A percentile compares a stretch with the other conserved stretches of the same genome.
Evolutionary conservation across 2,797 vertebrate genomes (phyloP).

Genomic region (Diplodus sargus): DNA sequence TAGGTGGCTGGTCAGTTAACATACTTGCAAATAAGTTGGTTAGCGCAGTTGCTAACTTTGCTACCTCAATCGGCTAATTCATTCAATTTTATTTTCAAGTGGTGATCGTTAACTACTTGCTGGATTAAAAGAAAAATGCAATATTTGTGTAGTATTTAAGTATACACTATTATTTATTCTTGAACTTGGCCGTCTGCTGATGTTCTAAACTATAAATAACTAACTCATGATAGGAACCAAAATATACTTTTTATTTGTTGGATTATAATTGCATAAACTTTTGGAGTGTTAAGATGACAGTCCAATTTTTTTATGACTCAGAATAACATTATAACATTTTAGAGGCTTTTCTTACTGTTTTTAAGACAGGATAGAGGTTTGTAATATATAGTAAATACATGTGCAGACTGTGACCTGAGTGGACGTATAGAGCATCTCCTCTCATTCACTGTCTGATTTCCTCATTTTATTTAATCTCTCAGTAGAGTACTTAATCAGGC

Average conservation of each 20-base stretch:
- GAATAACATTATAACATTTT: not conserved
- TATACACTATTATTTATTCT: not conserved
- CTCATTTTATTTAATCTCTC: conserved; percentile 10
- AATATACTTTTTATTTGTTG: too few relatives aligned
- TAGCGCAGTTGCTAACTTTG: too few relatives aligned
- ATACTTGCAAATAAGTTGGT: too few relatives aligned
- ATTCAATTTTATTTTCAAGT: too few relatives aligned
- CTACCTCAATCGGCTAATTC: too few relatives aligned
- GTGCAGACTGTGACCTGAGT: not conserved
- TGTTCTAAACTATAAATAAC: not conserved
- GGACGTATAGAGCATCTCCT: not conserved
- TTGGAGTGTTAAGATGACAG: too few relatives aligned
- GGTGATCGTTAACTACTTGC: too few relatives aligned
- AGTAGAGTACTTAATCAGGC: conserved; percentile 27
- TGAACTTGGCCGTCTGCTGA: not conserved
- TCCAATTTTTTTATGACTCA: not conserved
- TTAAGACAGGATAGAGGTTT: not conserved
- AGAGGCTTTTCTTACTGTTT: not conserved
- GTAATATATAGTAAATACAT: not conserved
- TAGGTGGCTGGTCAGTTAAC: too few relatives aligned
- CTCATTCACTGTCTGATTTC: conserved; percentile 14
- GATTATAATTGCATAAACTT: too few relatives aligned
- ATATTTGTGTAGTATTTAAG: too few relatives aligned
- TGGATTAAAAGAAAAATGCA: too few relatives aligned
- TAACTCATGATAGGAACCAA: not conserved